Evolutionary conservation across 2,888 invertebrate species (phyloP).

Genomic region (Drosophila recens): DNA sequence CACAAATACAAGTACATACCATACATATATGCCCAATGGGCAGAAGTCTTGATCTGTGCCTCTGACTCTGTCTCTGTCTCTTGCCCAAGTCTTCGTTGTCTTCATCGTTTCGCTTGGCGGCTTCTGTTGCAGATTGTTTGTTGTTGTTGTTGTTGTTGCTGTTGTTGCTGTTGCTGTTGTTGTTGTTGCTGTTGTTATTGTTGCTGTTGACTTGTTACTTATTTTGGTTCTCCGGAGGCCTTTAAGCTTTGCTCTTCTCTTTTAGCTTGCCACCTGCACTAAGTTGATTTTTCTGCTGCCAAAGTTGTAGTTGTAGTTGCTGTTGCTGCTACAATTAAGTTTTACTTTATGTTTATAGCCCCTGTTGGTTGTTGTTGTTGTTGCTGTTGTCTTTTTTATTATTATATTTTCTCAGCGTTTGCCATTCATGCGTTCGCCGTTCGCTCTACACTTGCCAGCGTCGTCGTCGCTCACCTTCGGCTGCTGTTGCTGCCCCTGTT

Average conservation of each 20-base stretch:
- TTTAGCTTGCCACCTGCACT: conserved; percentile 43
- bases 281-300: conserved; percentile 27
- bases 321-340: conserved; percentile 74
- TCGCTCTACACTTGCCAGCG: conserved; percentile 61
- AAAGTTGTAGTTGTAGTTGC: conserved; percentile 17
- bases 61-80: conserved; percentile 39
- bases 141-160: conserved; percentile 20
- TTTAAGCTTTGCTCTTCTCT: conserved; percentile 62
- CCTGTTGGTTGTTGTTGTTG: conserved; percentile 45
- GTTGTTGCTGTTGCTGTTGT: conserved; percentile 29
- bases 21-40: conserved; percentile 45
- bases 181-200: conserved; percentile 29
- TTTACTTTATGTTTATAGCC: conserved; percentile 73
- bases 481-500: conserved; percentile 26
- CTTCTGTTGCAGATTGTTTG: conserved; percentile 62
- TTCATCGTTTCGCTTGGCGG: conserved; percentile 73
- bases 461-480: conserved; percentile 68
- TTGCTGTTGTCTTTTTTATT: conserved; percentile 34
- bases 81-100: conserved; percentile 48
- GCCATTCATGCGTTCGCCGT: conserved; percentile 63
- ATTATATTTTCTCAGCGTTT: conserved; percentile 52
- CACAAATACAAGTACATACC: background rate
- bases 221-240: conserved; percentile 29
- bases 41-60: conserved; percentile 61
- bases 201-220: conserved; percentile 31